A percentile compares a stretch with the other conserved stretches of the same genome.
These are phyloP conservation scores for Calliphora vicina DNA, from an alignment of 1,140 invertebrate species.

Conservation along the genomic window DNA sequence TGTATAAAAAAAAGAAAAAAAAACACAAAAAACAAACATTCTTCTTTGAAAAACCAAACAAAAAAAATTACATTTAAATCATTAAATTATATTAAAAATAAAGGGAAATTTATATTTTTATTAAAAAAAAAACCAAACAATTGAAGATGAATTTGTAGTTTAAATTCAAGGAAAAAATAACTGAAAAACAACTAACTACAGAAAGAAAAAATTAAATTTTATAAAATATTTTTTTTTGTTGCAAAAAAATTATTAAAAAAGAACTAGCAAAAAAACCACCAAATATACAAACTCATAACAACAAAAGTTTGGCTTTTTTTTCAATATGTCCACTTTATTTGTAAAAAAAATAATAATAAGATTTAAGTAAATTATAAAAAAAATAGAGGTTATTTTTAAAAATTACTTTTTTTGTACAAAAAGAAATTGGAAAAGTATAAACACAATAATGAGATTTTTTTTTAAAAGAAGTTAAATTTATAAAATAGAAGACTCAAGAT, in stretches of 20 bases:
- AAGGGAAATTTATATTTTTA: not conserved
- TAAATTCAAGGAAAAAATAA: constrained; percentile 14
- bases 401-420: not conserved
- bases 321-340: constrained; percentile 36
- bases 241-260: constrained; percentile 17
- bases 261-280: not conserved
- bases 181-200: constrained; percentile 23
- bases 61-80: not conserved
- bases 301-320: constrained; percentile 30
- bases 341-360: constrained; percentile 7
- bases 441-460: not conserved
- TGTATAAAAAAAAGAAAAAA: not conserved
- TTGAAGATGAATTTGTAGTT: constrained; percentile 28
- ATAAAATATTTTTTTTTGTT: not conserved
- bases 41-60: not conserved
- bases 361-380: not conserved
- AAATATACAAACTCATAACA: constrained; percentile 33
- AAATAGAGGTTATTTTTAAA: not conserved
- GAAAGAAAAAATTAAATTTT: constrained; percentile 4
- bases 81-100: not conserved
- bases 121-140: constrained; percentile 33
- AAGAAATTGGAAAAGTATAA: not conserved
- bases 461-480: not conserved
- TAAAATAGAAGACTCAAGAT: too few species aligned
- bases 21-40: not conserved